Conservation (phyloP, 2,888 invertebrate genomes). For the Horisme vitalbata region DNA sequence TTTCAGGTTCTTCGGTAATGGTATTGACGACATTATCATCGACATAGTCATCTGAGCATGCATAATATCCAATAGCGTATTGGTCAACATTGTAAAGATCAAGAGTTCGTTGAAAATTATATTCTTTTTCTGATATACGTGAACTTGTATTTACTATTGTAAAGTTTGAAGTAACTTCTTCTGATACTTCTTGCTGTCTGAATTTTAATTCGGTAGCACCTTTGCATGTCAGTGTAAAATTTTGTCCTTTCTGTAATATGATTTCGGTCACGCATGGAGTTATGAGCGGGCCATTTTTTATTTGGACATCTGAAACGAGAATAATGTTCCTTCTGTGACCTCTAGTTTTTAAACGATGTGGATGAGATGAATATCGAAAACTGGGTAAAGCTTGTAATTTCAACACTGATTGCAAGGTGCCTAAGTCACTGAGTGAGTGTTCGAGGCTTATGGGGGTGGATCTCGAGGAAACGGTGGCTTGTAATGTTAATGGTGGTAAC, state of each 20-base stretch:
- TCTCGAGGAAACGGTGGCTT: slow-evolving; percentile 38
- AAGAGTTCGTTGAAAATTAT: slow-evolving; percentile 70
- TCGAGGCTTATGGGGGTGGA: slow-evolving; percentile 5
- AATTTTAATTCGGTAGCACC: slow-evolving; percentile 54
- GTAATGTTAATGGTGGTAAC: slow-evolving; percentile 72
- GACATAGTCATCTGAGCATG: slow-evolving; percentile 72
- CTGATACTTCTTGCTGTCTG: slow-evolving; percentile 62
- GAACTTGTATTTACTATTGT: slow-evolving; percentile 25
- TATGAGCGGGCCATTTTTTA: slow-evolving; percentile 60
- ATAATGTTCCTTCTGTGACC: slow-evolving; percentile 24
- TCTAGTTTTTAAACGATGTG: background rate
- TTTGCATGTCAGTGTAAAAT: slow-evolving; percentile 64
- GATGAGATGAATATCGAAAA: slow-evolving; percentile 45
- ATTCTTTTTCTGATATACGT: slow-evolving; percentile 43
- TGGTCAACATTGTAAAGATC: slow-evolving; percentile 69
- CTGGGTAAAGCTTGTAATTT: slow-evolving; percentile 51
- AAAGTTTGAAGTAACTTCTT: slow-evolving; percentile 54
- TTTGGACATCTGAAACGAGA: slow-evolving; percentile 67
- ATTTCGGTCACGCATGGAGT: slow-evolving; percentile 58
- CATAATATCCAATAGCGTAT: slow-evolving; percentile 80
- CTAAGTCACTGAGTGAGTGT: slow-evolving; percentile 48
- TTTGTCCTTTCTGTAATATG: slow-evolving; percentile 65
- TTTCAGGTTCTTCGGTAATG: slow-evolving; percentile 59
- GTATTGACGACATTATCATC: slow-evolving; percentile 54
- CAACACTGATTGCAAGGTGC: slow-evolving; percentile 53